Conservation (phyloP, 2,888 invertebrate species). For the Drosophila leonis region DNA sequence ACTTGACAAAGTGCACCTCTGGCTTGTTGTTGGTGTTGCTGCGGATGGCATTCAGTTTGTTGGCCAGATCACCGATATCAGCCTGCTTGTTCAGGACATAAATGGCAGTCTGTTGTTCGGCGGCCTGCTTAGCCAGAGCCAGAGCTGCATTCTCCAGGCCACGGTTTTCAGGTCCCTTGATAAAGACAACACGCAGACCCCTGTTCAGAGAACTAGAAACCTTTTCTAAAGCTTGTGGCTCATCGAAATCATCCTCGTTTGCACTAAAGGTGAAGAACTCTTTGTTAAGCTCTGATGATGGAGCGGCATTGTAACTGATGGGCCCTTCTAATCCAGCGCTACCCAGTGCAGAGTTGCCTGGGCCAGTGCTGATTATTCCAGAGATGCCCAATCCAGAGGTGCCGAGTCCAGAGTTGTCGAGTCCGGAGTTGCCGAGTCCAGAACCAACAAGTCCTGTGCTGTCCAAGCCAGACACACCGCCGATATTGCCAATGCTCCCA, state of each 20-base stretch:
- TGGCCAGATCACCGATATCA: constrained; percentile 76
- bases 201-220: constrained; percentile 66
- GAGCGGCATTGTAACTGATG: constrained; percentile 65
- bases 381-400: constrained; percentile 18
- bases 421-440: constrained; percentile 20
- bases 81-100: constrained; percentile 83
- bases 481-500: constrained; percentile 37
- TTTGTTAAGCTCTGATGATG: constrained; percentile 67
- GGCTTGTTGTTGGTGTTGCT: constrained; percentile 80
- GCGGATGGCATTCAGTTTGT: constrained; percentile 70
- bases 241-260: constrained; percentile 77
- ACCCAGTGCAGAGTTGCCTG: constrained; percentile 29
- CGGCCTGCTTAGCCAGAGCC: constrained; percentile 82
- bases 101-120: constrained; percentile 83
- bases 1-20: constrained; percentile 84
- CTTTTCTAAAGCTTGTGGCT: constrained; percentile 63
- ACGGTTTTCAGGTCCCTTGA: constrained; percentile 83
- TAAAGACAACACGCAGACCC: constrained; percentile 83
- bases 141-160: constrained; percentile 81
- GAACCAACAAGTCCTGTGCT: constrained; percentile 28
- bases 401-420: constrained; percentile 28
- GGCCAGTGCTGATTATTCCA: constrained; percentile 18
- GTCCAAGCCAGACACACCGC: constrained; percentile 44
- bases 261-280: constrained; percentile 79
- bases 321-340: constrained; percentile 45